These are phyloP conservation scores for Caenorhabditis panamensis DNA, from an alignment of 2,888 invertebrate species.

Conservation along the genomic window DNA sequence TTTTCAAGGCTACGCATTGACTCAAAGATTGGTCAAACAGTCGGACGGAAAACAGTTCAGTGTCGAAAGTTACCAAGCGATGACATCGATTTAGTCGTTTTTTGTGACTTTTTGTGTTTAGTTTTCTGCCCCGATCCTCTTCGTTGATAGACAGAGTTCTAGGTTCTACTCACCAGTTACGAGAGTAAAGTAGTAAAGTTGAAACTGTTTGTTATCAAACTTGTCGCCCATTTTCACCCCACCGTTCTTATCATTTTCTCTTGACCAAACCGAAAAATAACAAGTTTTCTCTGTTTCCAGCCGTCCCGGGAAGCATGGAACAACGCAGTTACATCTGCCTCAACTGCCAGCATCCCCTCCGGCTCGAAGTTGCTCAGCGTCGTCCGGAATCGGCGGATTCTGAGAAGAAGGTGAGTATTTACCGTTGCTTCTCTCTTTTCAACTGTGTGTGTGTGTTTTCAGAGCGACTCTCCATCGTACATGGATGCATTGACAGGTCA, in stretches of 20 bases:
- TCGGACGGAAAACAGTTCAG: too few relatives aligned
- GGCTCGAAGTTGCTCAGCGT: slow-evolving; percentile 54
- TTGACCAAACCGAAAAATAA: background rate
- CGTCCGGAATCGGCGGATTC: slow-evolving; percentile 56
- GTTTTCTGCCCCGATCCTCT: background rate
- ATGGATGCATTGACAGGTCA: slow-evolving; percentile 61
- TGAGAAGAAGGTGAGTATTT: slow-evolving; percentile 49
- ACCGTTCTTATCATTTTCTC: slow-evolving; percentile 15
- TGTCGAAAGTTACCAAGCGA: slow-evolving; percentile 10
- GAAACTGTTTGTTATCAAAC: background rate
- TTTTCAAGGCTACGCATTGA: slow-evolving; percentile 29
- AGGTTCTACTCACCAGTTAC: too few relatives aligned
- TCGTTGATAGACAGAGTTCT: too few relatives aligned
- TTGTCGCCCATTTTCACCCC: slow-evolving; percentile 14
- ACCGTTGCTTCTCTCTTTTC: too few relatives aligned
- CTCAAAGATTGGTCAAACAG: slow-evolving; percentile 7
- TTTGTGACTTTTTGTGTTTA: slow-evolving; percentile 39
- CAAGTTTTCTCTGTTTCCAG: slow-evolving; percentile 11
- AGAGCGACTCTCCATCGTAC: too few relatives aligned
- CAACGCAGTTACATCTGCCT: slow-evolving; percentile 53
- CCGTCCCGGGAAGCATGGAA: slow-evolving; percentile 34
- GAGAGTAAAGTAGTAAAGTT: too few relatives aligned
- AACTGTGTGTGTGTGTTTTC: too few relatives aligned
- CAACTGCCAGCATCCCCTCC: slow-evolving; percentile 61
- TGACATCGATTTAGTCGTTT: slow-evolving; percentile 23